Evolutionary conservation across 2,797 vertebrate genomes (phyloP).

Genomic region (Mareca strepera): DNA sequence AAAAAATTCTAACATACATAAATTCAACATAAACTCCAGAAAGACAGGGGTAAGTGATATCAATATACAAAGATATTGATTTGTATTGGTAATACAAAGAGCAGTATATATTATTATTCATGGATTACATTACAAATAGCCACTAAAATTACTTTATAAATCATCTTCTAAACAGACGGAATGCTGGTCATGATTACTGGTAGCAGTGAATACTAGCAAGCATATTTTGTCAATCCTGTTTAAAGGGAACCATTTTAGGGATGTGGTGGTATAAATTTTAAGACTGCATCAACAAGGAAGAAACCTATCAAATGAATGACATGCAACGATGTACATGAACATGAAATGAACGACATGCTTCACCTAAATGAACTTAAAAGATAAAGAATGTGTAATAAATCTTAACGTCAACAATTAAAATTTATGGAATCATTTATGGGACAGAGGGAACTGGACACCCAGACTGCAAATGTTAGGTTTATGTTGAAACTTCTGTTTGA

Average conservation of each 20-base stretch:
- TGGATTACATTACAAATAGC: neutral
- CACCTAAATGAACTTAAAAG: neutral
- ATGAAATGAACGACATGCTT: neutral
- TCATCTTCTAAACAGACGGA: neutral
- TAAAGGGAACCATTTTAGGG: neutral
- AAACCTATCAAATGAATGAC: neutral
- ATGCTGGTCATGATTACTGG: fast-evolving
- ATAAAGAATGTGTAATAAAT: neutral
- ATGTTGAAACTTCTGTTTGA: neutral
- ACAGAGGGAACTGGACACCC: neutral
- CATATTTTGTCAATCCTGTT: neutral
- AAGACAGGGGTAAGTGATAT: neutral
- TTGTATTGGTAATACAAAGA: neutral
- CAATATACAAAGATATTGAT: neutral
- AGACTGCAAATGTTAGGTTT: neutral
- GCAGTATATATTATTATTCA: neutral
- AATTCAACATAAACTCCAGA: neutral
- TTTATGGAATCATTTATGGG: neutral
- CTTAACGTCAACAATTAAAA: neutral
- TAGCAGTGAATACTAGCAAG: neutral
- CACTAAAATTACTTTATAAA: neutral
- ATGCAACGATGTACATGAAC: neutral
- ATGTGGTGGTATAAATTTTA: neutral
- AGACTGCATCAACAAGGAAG: neutral
- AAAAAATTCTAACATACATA: neutral